Percentiles rank a stretch among this genome's conserved stretches.
Conservation (phyloP, 2,888 invertebrate genomes). For the Drosophila monieri region DNA sequence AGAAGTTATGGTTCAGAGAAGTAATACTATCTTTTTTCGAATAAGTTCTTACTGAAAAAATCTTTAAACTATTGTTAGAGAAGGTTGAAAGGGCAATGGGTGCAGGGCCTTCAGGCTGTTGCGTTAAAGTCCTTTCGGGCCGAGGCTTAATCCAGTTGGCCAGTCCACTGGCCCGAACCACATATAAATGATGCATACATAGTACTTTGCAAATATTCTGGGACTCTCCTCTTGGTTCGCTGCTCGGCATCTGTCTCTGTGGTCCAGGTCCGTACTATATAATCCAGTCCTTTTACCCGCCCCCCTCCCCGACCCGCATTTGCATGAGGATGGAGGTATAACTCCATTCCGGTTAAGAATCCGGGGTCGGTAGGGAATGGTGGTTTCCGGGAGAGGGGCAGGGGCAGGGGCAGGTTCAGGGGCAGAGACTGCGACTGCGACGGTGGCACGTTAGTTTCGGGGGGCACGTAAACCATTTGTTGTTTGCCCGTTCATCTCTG, state of each 20-base stretch:
- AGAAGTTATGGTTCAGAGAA: too few relatives aligned
- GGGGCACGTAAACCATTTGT: slow-evolving; percentile 73
- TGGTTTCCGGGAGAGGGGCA: background rate
- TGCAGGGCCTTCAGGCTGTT: background rate
- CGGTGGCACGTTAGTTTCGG: slow-evolving; percentile 48
- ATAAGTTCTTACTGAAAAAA: too few relatives aligned
- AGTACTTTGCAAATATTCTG: slow-evolving; percentile 2
- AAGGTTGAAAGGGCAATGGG: background rate
- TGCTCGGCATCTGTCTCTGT: slow-evolving; percentile 8
- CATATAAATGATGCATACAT: slow-evolving; percentile 17
- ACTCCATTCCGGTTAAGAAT: slow-evolving; percentile 7
- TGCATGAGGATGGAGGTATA: slow-evolving; percentile 15
- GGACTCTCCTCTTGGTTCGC: background rate
- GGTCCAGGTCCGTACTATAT: background rate
- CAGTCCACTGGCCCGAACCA: background rate
- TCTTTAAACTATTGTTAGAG: background rate
- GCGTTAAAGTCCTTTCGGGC: background rate
- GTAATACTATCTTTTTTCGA: too few relatives aligned
- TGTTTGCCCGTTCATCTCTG: slow-evolving; percentile 66
- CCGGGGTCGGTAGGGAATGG: background rate
- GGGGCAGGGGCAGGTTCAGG: background rate
- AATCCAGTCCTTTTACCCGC: background rate
- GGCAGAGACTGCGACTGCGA: background rate
- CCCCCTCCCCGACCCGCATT: slow-evolving; percentile 4
- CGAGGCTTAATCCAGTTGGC: background rate